Evolutionary conservation across 2,797 vertebrate genomes (phyloP), one percentile per base, ranked within the genome.

Genomic region (Chaetophractus vellerosus): DNA sequence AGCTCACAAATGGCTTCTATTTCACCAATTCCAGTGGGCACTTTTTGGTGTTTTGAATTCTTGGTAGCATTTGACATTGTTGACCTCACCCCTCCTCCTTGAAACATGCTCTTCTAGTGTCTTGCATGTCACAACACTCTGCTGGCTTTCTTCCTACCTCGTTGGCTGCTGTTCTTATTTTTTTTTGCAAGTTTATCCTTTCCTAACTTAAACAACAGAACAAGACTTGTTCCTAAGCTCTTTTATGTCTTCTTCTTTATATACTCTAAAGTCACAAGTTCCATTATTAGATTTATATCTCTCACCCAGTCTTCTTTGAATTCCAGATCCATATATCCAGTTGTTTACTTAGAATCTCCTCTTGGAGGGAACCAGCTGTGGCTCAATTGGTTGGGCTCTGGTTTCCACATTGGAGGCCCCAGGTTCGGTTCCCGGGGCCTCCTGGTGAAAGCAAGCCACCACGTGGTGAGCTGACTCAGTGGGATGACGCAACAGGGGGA

Each of bases 311-410:
- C 19, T 28, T 80, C 59, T 90, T 81, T 83, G 76, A 84, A 75
- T 74, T 95, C 36, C 23, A 19, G 61, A 36, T 33, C 7, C n/a
- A 1, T 36, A 36, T 71, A 23, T n/a, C 28, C 45, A 41, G 57
- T 16, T 84, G n/a, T 74, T 83, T 94, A 80, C 66, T 91, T 76
- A 45, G 81, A 57, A 87, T 76, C n/a, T 95, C 38, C 38, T 78
- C 11, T 79, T 71, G 21, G 33, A n/a, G n/a, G n/a, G n/a, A n/a
- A n/a, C n/a, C n/a, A n/a, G n/a, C n/a, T n/a, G n/a, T n/a, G n/a
- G n/a, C n/a, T n/a, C n/a, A n/a, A n/a, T n/a, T n/a, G n/a, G n/a
- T n/a, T n/a, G n/a, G n/a, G n/a, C n/a, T n/a, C n/a, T n/a, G n/a
- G n/a, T n/a, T n/a, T n/a, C n/a, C n/a, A n/a, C n/a, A n/a, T n/a